Conservation (phyloP, 2,113 vertebrate genomes). For the Cyprinus carpio region DNA sequence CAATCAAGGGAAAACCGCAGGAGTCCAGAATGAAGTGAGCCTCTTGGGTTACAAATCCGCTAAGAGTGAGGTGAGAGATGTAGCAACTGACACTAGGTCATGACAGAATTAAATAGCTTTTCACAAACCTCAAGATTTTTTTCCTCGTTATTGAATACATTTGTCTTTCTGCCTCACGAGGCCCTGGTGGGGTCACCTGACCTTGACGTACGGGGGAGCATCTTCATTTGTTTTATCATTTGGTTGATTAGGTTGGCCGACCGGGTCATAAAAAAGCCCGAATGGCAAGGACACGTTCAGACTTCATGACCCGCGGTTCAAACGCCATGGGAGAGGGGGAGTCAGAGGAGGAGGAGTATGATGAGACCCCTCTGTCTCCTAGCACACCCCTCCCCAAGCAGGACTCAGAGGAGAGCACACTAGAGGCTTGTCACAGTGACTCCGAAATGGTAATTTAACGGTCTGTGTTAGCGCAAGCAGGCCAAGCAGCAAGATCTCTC, state of each 20-base stretch:
- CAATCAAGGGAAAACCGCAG: constrained; percentile 64
- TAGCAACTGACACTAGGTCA: neutral
- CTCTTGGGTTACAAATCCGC: constrained; percentile 70
- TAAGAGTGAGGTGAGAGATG: constrained; percentile 73
- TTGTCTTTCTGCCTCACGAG: neutral
- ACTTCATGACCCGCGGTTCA: constrained; percentile 98
- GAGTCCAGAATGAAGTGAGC: constrained; percentile 70
- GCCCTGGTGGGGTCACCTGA: neutral
- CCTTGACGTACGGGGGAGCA: neutral
- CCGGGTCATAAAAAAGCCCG: constrained; percentile 95
- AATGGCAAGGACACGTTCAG: constrained; percentile 98
- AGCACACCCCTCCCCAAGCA: constrained; percentile 82
- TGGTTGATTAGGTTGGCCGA: constrained; percentile 81
- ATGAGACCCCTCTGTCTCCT: constrained; percentile 83
- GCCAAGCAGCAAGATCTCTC: constrained; percentile 38
- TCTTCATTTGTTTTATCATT: constrained; percentile 72
- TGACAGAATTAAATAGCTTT: neutral
- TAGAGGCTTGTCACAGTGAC: constrained; percentile 98
- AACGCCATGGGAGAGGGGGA: constrained; percentile 87
- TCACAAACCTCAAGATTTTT: neutral
- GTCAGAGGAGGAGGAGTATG: constrained; percentile 93
- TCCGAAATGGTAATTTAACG: constrained; percentile 96
- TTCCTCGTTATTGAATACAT: neutral
- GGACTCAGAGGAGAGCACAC: constrained; percentile 79
- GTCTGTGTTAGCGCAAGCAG: constrained; percentile 56